phyloP scores from a whole-genome alignment of 2,113 vertebrate species.

The Eulemur macaco region DNA sequence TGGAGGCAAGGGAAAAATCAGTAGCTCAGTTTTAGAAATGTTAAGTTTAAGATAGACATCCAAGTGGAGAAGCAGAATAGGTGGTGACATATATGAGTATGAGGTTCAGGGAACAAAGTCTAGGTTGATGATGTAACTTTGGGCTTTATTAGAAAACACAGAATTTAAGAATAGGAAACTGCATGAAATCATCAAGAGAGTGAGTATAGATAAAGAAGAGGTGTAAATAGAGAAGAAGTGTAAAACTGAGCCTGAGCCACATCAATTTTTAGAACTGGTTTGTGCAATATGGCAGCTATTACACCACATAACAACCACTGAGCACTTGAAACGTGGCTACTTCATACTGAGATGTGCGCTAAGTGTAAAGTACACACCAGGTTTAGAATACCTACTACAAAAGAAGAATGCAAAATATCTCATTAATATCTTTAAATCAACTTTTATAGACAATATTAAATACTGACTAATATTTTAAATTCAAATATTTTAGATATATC shows the following conservation, averaged over 20 bases:
- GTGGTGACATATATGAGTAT: not conserved
- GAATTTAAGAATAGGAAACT: not conserved
- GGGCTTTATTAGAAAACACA: not conserved
- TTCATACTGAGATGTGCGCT: too few relatives aligned
- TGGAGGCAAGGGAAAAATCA: not conserved
- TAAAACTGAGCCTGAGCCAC: not conserved
- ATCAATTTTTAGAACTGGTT: not conserved
- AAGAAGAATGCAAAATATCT: too few relatives aligned
- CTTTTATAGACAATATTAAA: not conserved
- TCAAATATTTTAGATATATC: not conserved
- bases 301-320: not conserved
- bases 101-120: not conserved
- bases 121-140: not conserved
- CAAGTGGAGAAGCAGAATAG: not conserved
- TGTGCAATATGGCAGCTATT: not conserved
- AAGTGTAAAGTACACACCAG: too few relatives aligned
- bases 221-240: not conserved
- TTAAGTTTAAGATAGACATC: not conserved
- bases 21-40: not conserved
- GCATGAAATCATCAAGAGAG: not conserved
- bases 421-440: too few relatives aligned
- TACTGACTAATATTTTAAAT: not conserved
- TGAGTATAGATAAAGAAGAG: not conserved
- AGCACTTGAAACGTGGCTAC: too few relatives aligned
- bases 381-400: too few relatives aligned